phyloP scores from a whole-genome alignment of 2,797 vertebrate genomes.

The Anguilla marmorata region DNA sequence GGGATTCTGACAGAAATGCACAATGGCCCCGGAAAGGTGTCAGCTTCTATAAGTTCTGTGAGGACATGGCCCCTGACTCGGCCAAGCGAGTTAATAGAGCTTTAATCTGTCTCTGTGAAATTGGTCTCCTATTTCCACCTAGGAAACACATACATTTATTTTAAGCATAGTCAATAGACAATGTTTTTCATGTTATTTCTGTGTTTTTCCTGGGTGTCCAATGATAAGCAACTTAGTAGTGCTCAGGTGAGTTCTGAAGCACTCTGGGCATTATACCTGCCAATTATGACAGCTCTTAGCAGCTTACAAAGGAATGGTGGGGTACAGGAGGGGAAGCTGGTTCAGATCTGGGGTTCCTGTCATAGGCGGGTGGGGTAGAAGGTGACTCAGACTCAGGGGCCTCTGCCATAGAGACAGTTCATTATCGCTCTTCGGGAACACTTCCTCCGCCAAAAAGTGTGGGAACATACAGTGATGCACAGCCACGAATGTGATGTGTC shows the following conservation, averaged over 20 bases:
- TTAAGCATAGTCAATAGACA: background rate
- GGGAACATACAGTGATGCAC: background rate
- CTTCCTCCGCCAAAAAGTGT: background rate
- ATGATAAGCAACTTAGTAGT: background rate
- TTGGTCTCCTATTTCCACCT: constrained; percentile 53
- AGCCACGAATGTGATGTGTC: constrained; percentile 7
- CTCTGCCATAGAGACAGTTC: background rate
- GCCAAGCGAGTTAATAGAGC: constrained; percentile 66
- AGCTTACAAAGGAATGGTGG: background rate
- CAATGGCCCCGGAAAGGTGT: constrained; percentile 64
- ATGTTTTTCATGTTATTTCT: background rate
- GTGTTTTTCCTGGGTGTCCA: background rate
- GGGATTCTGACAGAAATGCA: constrained; percentile 64
- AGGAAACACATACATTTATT: constrained; percentile 29
- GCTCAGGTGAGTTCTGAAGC: background rate
- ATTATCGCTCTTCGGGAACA: constrained; percentile 9
- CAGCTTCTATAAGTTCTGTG: constrained; percentile 59
- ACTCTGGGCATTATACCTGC: background rate
- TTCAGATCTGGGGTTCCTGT: background rate
- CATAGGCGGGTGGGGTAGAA: background rate
- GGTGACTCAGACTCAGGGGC: background rate
- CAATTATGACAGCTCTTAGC: background rate
- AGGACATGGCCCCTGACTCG: constrained; percentile 59
- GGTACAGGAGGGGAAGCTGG: background rate
- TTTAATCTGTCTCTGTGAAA: constrained; percentile 60